These are phyloP conservation scores for Numida meleagris DNA, from an alignment of 2,113 vertebrate species.

Conservation along the genomic window DNA sequence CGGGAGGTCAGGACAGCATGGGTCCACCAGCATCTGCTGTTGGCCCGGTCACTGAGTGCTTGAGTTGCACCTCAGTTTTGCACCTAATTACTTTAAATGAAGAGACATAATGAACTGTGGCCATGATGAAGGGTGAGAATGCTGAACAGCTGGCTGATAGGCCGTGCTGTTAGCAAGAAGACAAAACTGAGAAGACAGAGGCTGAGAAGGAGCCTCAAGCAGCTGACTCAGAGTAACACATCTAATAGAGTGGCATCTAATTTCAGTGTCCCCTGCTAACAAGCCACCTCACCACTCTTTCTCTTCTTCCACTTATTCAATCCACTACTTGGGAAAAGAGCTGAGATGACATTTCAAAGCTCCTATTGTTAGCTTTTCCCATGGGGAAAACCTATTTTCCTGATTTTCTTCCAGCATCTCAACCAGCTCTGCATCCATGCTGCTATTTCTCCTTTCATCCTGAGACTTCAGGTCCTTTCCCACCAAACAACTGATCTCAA, in stretches of 20 bases:
- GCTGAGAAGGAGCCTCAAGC: not conserved
- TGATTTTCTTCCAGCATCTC: not conserved
- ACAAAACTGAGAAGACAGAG: not conserved
- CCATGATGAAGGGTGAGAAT: not conserved
- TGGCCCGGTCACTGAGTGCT: not conserved
- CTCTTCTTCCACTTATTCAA: not conserved
- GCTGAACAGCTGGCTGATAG: not conserved
- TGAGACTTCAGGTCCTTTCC: not conserved
- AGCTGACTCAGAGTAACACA: not conserved
- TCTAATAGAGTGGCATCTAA: not conserved
- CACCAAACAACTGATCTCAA: not conserved
- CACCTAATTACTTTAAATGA: not conserved
- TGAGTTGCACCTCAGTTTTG: not conserved
- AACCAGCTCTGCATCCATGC: not conserved
- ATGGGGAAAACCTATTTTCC: not conserved
- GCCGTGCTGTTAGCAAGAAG: not conserved
- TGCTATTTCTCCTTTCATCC: not conserved
- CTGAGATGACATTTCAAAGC: not conserved
- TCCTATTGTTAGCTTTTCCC: not conserved
- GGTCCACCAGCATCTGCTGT: not conserved
- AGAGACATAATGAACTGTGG: not conserved
- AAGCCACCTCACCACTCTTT: not conserved
- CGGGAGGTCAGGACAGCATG: not conserved
- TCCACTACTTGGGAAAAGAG: not conserved
- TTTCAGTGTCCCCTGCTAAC: not conserved